These are phyloP conservation scores for Actinemys pallida DNA, from an alignment of 2,113 vertebrate species.

Conservation along the genomic window DNA sequence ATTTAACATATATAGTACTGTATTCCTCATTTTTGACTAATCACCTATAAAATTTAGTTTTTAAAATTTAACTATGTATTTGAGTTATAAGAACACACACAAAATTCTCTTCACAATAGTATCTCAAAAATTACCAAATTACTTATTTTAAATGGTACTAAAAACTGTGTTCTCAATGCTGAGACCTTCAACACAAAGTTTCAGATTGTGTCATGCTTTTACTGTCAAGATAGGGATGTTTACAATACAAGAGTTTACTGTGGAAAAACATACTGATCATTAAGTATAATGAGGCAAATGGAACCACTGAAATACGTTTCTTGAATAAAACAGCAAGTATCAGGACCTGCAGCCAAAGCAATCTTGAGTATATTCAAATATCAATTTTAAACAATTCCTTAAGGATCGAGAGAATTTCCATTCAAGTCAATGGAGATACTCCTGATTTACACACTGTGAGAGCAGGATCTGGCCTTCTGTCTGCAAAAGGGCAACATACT, in stretches of 20 bases:
- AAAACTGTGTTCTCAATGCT: background rate
- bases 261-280: background rate
- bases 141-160: background rate
- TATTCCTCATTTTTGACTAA: background rate
- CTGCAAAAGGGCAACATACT: background rate
- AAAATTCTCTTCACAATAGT: background rate
- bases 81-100: background rate
- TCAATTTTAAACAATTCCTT: background rate
- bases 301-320: background rate
- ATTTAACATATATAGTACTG: background rate
- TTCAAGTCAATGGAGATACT: background rate
- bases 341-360: background rate
- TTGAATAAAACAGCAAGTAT: background rate
- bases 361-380: background rate
- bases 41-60: background rate
- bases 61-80: background rate
- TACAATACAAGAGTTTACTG: conserved; percentile 7
- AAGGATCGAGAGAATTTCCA: background rate
- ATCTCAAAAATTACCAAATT: background rate
- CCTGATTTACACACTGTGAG: background rate
- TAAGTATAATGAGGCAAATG: background rate
- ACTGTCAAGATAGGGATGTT: background rate
- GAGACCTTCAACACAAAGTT: background rate
- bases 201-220: background rate
- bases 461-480: background rate